phyloP scores from a whole-genome alignment of 2,888 invertebrate genomes.

The Drosophila kokeensis region DNA sequence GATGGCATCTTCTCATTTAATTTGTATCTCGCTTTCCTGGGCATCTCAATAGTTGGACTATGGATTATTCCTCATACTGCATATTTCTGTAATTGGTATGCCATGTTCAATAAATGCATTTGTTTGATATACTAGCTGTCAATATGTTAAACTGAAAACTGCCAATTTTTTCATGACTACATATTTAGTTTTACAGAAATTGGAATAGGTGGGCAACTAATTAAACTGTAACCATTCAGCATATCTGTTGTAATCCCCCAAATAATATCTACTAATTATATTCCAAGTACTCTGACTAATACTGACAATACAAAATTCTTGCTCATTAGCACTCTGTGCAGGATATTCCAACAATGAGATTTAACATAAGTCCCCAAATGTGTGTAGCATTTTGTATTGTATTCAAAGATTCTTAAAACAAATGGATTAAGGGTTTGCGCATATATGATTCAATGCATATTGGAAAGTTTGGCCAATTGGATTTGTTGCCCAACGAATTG shows the following conservation, averaged over 20 bases:
- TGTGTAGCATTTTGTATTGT: constrained; percentile 9
- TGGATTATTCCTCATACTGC: background rate
- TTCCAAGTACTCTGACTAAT: background rate
- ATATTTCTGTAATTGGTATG: constrained; percentile 6
- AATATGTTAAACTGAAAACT: background rate
- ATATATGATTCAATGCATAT: background rate
- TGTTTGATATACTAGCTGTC: background rate
- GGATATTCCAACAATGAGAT: background rate
- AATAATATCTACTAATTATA: background rate
- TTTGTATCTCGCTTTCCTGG: constrained; percentile 54
- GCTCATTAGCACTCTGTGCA: background rate
- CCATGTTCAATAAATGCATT: constrained; percentile 12
- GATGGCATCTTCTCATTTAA: constrained; percentile 20
- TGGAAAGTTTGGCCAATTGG: constrained; percentile 25
- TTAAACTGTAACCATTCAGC: too few relatives aligned
- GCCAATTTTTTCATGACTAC: background rate
- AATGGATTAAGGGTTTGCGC: background rate
- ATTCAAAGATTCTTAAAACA: constrained; percentile 3
- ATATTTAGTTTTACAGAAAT: background rate
- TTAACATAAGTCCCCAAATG: background rate
- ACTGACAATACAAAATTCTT: background rate
- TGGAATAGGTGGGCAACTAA: background rate
- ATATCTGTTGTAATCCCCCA: too few relatives aligned
- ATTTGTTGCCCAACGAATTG: constrained; percentile 13
- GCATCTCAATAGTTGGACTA: constrained; percentile 4